A percentile compares a stretch with the other conserved stretches of the same genome.
phyloP scores from a whole-genome alignment of 2,797 vertebrate species.

The Hipposideros larvatus region DNA sequence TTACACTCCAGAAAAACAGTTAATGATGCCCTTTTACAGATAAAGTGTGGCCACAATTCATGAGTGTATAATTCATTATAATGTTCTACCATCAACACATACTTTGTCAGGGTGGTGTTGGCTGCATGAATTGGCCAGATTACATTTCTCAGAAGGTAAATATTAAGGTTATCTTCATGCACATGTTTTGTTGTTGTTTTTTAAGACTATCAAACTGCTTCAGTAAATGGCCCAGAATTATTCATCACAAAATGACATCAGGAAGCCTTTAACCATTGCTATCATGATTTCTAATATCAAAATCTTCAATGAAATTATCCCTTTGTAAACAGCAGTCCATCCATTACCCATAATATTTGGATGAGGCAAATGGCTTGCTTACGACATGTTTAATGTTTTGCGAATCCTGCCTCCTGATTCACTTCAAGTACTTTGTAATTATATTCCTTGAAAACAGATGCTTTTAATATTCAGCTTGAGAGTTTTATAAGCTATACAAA shows the following conservation, averaged over 20 bases:
- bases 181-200: neutral
- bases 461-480: slow-evolving; percentile 86
- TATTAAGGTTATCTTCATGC: slow-evolving; percentile 13
- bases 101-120: neutral
- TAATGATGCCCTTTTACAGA: slow-evolving; percentile 29
- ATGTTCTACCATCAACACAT: neutral
- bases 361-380: slow-evolving; percentile 84
- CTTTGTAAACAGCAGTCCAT: slow-evolving; percentile 75
- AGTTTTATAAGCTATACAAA: slow-evolving; percentile 87
- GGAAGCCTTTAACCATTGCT: slow-evolving; percentile 77
- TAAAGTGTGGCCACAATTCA: neutral
- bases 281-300: slow-evolving; percentile 76
- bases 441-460: slow-evolving; percentile 87
- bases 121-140: neutral
- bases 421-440: slow-evolving; percentile 87
- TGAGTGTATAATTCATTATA: neutral
- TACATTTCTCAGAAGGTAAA: slow-evolving; percentile 51
- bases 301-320: slow-evolving; percentile 73
- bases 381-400: slow-evolving; percentile 81
- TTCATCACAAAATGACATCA: slow-evolving; percentile 76
- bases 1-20: neutral
- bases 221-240: slow-evolving; percentile 66
- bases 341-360: slow-evolving; percentile 79
- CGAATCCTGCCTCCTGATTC: slow-evolving; percentile 84
- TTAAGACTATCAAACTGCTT: slow-evolving; percentile 12